Base-by-base conservation (phyloP, 1,140 invertebrate genomes). In the Tigriopus japonicus region DNA sequence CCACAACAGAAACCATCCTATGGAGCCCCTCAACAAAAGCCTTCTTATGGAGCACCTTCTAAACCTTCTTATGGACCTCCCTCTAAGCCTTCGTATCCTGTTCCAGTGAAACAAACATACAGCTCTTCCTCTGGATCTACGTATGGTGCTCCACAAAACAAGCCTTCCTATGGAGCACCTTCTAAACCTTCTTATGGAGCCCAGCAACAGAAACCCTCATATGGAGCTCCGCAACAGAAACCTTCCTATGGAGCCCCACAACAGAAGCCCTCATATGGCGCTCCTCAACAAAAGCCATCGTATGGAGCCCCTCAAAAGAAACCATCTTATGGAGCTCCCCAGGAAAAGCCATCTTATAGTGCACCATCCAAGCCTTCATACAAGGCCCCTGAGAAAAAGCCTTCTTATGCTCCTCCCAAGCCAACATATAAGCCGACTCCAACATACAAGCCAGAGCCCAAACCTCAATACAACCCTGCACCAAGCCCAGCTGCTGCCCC, bases 401-500 rank as follows among this genome's bases (percentile, higher is more conserved):
- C 24, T 21, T 49, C 54, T 17, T 64, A 65, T 42, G 55, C 60
- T 52, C 52, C 62, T 23, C 65, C 65, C 19, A 28, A 52, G 17
- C 62, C 65, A 6, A 21, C 62, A 9, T 63, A 63, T 62, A 56
- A 56, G 24, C 54, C 54, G 10, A 35, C 54, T 14, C 62, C 65
- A 23, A 51, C 55, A 15, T 63, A 63, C 49, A 43, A 51, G n/a
- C 43, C 42, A 10, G 56, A 43, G 15, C 52, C 52, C 1, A 58
- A 58, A 23, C 56, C 23, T 6, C 17, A 17, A 17, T 58, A 58
- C 14, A 65, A 64, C n/a, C 53, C 43, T 1, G 60, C 60, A 3
- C 17, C 62, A 5, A 64, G 62, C 35, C 56, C 59, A 45, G 60
- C 64, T 14, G 63, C 62, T 6, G 56, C 64, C 13, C 65, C 63